A percentile compares a stretch with the other conserved stretches of the same genome.
Conservation (phyloP, 2,888 invertebrate genomes). For the Hemithea aestivaria region DNA sequence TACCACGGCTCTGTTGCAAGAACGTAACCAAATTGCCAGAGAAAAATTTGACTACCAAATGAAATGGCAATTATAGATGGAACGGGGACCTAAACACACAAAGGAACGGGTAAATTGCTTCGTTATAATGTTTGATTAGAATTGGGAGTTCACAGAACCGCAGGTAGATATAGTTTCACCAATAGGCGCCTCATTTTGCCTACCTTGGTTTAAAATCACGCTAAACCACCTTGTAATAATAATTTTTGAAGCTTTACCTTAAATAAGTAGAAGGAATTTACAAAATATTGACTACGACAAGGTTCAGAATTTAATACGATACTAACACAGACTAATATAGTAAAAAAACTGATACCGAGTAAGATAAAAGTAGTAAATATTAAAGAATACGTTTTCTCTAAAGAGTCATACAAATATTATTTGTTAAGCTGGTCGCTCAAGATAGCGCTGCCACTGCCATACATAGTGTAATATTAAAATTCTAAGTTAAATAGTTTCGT, state of each 20-base stretch:
- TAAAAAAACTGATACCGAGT: too few relatives aligned
- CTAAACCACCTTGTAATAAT: background rate
- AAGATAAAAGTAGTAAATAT: too few relatives aligned
- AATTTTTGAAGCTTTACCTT: background rate
- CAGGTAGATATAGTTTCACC: constrained; percentile 13
- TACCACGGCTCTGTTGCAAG: background rate
- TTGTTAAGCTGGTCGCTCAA: too few relatives aligned
- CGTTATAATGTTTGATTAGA: constrained; percentile 29
- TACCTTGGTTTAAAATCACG: background rate
- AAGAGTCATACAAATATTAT: too few relatives aligned
- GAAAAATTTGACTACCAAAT: constrained; percentile 19
- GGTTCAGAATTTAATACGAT: background rate
- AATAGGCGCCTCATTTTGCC: constrained; percentile 8
- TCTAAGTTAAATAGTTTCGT: too few relatives aligned
- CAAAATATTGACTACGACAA: constrained; percentile 1
- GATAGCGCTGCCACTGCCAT: too few relatives aligned
- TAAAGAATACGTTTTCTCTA: too few relatives aligned
- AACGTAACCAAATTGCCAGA: constrained; percentile 10
- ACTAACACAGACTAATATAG: too few relatives aligned
- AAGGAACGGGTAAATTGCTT: constrained; percentile 24
- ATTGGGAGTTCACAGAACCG: constrained; percentile 16
- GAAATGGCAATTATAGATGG: constrained; percentile 20
- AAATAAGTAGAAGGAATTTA: background rate
- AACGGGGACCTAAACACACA: constrained; percentile 22
- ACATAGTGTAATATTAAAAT: too few relatives aligned